Percentiles rank a stretch among this genome's conserved stretches.
Conservation (phyloP, 1,140 invertebrate genomes). For the Conopomorpha cramerella region DNA sequence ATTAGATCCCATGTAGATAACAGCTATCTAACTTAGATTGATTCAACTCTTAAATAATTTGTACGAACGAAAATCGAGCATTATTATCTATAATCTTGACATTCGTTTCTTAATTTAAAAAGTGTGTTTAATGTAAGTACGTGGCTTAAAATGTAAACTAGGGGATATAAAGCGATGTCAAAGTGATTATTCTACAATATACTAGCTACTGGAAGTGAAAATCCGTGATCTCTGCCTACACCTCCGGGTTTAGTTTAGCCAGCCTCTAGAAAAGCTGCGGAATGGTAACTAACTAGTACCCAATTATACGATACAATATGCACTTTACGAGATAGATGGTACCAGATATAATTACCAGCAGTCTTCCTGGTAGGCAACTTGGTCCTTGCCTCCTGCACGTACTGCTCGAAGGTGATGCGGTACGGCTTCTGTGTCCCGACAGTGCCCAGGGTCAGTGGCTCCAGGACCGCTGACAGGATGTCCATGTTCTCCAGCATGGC, state of each 20-base stretch:
- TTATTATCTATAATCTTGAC: no score
- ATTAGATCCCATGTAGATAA: no score
- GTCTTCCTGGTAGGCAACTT: constrained; percentile 44
- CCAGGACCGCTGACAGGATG: constrained; percentile 27
- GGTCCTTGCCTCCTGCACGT: constrained; percentile 37
- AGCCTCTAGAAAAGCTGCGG: no score
- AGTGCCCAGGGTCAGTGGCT: constrained; percentile 38
- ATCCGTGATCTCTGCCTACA: constrained; percentile 12
- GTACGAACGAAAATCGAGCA: no score
- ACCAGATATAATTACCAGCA: constrained; percentile 19
- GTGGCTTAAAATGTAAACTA: no score
- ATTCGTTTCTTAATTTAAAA: no score
- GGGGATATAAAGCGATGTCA: no score
- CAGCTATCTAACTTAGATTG: no score
- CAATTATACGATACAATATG: constrained; percentile 11
- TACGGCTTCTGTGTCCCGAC: constrained; percentile 48
- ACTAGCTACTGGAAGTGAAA: constrained; percentile 18
- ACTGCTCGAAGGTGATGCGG: constrained; percentile 37
- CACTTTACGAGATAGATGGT: constrained; percentile 1
- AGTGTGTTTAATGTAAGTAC: no score
- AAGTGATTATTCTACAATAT: no score
- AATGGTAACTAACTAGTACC: constrained; percentile 7
- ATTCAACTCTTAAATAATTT: no score
- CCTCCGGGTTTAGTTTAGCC: no score
- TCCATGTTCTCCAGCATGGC: constrained; percentile 42